Percentiles rank a stretch among this genome's conserved stretches.
phyloP scores from a whole-genome alignment of 2,113 vertebrate genomes.

The Boulengeromyrus knoepffleri region DNA sequence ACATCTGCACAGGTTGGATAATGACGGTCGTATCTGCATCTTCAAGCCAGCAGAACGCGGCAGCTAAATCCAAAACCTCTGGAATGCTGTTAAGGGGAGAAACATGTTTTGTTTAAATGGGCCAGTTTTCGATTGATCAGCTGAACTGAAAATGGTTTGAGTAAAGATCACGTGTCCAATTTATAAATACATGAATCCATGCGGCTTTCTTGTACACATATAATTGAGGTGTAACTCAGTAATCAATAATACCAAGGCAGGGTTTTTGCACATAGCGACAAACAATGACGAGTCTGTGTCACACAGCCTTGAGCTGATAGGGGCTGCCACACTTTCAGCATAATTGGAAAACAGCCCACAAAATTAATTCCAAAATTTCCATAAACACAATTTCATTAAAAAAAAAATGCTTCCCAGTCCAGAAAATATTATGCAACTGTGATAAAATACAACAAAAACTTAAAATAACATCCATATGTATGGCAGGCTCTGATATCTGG shows the following conservation, averaged over 20 bases:
- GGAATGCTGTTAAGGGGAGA: neutral
- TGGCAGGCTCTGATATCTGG: neutral
- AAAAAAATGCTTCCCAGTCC: neutral
- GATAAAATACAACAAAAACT: neutral
- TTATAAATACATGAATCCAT: neutral
- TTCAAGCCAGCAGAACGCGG: neutral
- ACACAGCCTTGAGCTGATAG: neutral
- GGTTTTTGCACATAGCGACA: slow-evolving; percentile 42
- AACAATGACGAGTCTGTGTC: neutral
- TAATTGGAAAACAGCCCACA: neutral
- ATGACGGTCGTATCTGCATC: neutral
- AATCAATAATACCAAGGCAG: slow-evolving; percentile 76
- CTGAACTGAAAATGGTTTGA: neutral
- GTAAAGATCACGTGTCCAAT: neutral
- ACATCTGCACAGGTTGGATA: neutral
- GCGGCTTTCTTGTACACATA: slow-evolving; percentile 3
- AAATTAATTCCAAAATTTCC: slow-evolving; percentile 3
- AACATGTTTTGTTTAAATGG: neutral
- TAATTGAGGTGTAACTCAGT: slow-evolving; percentile 68
- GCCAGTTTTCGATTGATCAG: neutral
- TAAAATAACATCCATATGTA: neutral
- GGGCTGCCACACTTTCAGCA: neutral
- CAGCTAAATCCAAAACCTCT: neutral
- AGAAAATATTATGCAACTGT: neutral
- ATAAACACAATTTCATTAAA: neutral